Conservation (phyloP, 1,140 invertebrate genomes). For the Brachionus koreanus region DNA sequence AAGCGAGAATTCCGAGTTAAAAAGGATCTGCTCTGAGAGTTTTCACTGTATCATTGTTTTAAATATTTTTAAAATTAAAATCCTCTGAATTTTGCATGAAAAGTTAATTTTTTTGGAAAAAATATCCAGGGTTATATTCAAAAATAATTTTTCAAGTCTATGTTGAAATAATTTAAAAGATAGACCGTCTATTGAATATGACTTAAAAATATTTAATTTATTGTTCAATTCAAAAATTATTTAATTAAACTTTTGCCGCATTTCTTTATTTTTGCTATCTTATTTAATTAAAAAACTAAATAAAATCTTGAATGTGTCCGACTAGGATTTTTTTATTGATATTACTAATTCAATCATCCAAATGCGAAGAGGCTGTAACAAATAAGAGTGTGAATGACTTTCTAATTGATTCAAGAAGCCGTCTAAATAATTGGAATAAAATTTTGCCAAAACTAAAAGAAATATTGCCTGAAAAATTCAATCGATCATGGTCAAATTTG, state of each 20-base stretch:
- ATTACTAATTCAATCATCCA: neutral
- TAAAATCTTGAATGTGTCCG: neutral
- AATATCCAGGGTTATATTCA: too few relatives aligned
- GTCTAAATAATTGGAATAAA: neutral
- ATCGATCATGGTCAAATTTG: neutral
- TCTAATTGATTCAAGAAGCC: neutral
- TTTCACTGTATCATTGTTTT: too few relatives aligned
- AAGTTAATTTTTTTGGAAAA: too few relatives aligned
- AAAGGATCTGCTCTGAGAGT: too few relatives aligned
- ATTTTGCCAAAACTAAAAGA: slow-evolving; percentile 23
- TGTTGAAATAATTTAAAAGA: too few relatives aligned
- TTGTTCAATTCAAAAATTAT: neutral
- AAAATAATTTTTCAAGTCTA: too few relatives aligned
- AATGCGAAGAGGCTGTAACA: neutral
- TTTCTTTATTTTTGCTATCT: neutral
- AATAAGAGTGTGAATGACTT: neutral
- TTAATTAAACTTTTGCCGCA: neutral
- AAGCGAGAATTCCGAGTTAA: too few relatives aligned
- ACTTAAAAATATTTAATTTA: too few relatives aligned
- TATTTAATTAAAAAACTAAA: neutral
- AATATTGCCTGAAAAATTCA: neutral
- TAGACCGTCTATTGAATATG: too few relatives aligned
- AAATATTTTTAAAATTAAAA: too few relatives aligned
- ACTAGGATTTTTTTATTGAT: neutral
- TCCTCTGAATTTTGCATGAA: too few relatives aligned